Base-by-base conservation (phyloP, 1,140 invertebrate species). In the Scaptomyza hsui region DNA sequence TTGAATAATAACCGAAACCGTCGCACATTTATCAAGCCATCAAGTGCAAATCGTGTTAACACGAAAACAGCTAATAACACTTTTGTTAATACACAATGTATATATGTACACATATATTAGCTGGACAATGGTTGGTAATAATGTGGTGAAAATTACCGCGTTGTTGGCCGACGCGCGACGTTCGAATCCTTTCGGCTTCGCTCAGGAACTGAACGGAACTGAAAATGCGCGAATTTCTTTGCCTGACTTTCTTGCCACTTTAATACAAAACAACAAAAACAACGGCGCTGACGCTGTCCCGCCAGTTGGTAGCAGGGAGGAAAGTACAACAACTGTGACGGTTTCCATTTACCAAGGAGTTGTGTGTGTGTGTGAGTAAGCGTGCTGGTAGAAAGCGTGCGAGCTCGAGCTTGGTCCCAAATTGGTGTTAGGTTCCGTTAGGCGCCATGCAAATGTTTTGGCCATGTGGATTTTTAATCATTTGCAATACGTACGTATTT, bases 181-280 rank as follows among this genome's bases (percentile, higher is more conserved):
- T 86, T 86, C 72, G 82, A 86, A 88, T 86, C 82, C 82, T 79
- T 86, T 86, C 82, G 82, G 82, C 78, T 81, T 82, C 75, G 78
- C 63, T 78, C 70, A 86, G 74, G 75, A 82, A 86, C 73, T 74
- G 55, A 74, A 80, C 74, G 41, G 41, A 53, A 68, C 64, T 72
- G 61, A 75, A 75, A 82, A 64, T 86, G 78, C 81, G 81, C 81
- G 82, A 86, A 86, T 86, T 86, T 85, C 81, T 88, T 85, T 65
- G 73, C 75, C 12, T 37, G 10, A 61, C 75, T 78, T 63, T 80
- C 76, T 71, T 85, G 78, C 81, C 81, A 81, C 80, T 86, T 83
- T 83, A 86, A 81, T 76, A 72, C 6, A 56, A 55, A 44, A 32
- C 9, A 59, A 29, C 53, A 73, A 63, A 21, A 45, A 64, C 47